Evolutionary conservation across 2,797 vertebrate species (phyloP).

Genomic region (Sebastes taczanowskii): DNA sequence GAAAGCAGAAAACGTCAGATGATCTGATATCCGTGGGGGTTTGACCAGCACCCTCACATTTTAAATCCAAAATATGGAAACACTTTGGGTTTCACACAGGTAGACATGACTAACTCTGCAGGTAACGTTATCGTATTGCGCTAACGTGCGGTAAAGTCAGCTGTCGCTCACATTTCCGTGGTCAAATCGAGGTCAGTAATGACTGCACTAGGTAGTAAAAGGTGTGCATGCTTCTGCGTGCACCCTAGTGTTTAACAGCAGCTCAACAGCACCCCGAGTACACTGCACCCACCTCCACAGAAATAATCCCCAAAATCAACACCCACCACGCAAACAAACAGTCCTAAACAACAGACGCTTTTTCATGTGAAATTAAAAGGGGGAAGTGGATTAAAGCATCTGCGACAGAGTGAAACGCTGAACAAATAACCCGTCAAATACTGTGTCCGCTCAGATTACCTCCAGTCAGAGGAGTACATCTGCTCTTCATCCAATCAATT

Average conservation of each 20-base stretch:
- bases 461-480: conserved; percentile 33
- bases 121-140: too few relatives aligned
- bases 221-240: neutral
- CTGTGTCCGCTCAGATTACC: conserved; percentile 40
- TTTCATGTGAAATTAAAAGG: conserved; percentile 12
- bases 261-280: neutral
- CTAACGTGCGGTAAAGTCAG: too few relatives aligned
- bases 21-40: rapidly evolving
- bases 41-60: too few relatives aligned
- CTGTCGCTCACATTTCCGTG: too few relatives aligned
- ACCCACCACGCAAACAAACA: conserved; percentile 5
- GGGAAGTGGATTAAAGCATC: conserved; percentile 32
- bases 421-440: conserved; percentile 36
- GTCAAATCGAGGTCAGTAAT: too few relatives aligned
- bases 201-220: neutral
- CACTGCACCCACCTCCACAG: neutral
- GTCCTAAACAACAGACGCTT: neutral
- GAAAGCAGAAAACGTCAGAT: too few relatives aligned
- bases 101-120: too few relatives aligned
- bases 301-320: conserved; percentile 25
- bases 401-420: neutral
- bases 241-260: neutral
- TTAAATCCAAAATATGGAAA: too few relatives aligned
- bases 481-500: conserved; percentile 59
- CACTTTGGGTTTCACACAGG: too few relatives aligned